Evolutionary conservation across 1,140 invertebrate species (phyloP), one percentile per base, ranked within the genome.

Genomic region (Pygmarrhopalites habei): DNA sequence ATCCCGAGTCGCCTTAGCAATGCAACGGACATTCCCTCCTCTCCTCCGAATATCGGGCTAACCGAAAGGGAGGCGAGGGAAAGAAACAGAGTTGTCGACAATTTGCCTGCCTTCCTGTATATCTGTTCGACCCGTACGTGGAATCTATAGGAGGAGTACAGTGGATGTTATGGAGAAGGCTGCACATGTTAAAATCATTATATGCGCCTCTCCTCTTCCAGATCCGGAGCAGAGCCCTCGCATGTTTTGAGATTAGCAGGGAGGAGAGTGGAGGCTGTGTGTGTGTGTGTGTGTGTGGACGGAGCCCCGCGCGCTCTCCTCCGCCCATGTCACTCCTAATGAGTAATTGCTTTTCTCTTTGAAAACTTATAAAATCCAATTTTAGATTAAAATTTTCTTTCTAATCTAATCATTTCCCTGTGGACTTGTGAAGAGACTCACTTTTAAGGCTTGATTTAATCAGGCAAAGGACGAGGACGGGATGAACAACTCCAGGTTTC

Each of bases 311-410:
- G 5, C 32, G 5, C 15, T 35, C 32, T 35, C 32, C 25, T n/a
- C 7, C 28, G n/a, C 56, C 44, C 56, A 44, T 58, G 56, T 58
- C 56, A 58, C 41, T 58, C 56, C 56, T 58, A 58, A 58, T 58
- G 56, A 58, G 56, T 58, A 58, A 58, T 58, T 58, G 56, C 56
- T 58, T 58, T 58, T 58, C 56, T 58, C 56, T 56, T 56, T 56
- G 53, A 56, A 32, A 56, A 56, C 30, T 56, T 56, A 56, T 56
- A 56, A 56, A 58, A 58, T 58, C 56, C 56, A 58, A 58, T 58
- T 58, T 58, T 10, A 58, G 56, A 58, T 58, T 58, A 58, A 58
- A 58, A 58, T 58, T 57, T 58, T 58, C 56, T 58, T 44, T 44
- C 53, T 58, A 58, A 58, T 58, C 56, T 43, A 58, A 58, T 58